phyloP scores from a whole-genome alignment of 2,113 vertebrate genomes.

The Urocolius indicus region DNA sequence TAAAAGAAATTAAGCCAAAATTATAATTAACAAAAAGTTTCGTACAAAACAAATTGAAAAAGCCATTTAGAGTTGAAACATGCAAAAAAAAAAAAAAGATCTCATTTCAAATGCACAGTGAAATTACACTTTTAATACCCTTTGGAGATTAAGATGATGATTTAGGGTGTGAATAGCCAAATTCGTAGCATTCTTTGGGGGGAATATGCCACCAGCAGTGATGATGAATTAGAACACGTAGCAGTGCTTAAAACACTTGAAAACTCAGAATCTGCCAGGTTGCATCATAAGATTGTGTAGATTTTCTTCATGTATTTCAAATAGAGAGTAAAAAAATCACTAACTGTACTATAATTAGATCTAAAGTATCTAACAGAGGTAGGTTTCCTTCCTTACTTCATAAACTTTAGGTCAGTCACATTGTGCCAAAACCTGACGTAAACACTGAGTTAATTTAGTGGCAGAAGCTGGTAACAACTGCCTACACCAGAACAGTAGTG shows the following conservation, averaged over 20 bases:
- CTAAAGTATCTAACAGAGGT: not conserved
- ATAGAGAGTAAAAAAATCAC: not conserved
- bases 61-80: slow-evolving; percentile 68
- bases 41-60: slow-evolving; percentile 70
- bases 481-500: not conserved
- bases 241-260: slow-evolving; percentile 6
- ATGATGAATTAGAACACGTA: not conserved
- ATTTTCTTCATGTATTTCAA: not conserved
- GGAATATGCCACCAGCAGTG: slow-evolving; percentile 20
- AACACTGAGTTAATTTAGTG: not conserved
- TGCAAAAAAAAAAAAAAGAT: slow-evolving; percentile 36
- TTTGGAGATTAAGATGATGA: slow-evolving; percentile 30
- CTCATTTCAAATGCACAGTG: slow-evolving; percentile 38
- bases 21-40: slow-evolving; percentile 77
- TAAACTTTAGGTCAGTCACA: not conserved
- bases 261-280: not conserved
- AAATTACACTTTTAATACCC: slow-evolving; percentile 55
- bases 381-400: not conserved
- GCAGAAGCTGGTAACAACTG: not conserved
- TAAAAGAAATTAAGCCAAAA: slow-evolving; percentile 93
- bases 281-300: not conserved
- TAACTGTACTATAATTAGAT: not conserved
- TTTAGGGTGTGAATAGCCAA: not conserved
- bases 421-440: not conserved
- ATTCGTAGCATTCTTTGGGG: not conserved